Evolutionary conservation across 2,113 vertebrate species (phyloP), one percentile per base, ranked within the genome.

Genomic region (Dipodomys stephensi): DNA sequence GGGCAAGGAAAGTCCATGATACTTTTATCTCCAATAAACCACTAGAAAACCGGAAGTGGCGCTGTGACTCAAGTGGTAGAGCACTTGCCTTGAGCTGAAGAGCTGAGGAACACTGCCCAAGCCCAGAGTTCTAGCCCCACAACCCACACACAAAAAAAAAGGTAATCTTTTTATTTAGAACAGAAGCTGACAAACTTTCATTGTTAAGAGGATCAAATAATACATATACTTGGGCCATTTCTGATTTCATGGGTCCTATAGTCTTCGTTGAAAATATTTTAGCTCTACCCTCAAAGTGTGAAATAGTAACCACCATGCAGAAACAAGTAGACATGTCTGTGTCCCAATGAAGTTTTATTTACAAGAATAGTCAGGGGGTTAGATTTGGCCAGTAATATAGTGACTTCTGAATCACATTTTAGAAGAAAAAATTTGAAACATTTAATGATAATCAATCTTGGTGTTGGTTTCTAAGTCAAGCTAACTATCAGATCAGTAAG

Each of bases 261-360:
- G 20, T 72, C 60, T 76, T 73, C 68, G 6, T 5, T 65, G 5
- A 80, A 72, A 44, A 20, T 25, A 53, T 39, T 39, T 80, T 46
- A 60, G 2, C 30, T 89, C 25, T 64, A 13, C 35, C 64, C 65
- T 83, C 68, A 2, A 25, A 81, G 2, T 69, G 9, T 87, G 68
- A 87, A 23, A 71, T 6, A 11, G 13, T 49, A 71, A 81, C 1
- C 7, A 32, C 27, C 76, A 72, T 12, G 32, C 22, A 93, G 32
- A 94, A 76, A 20, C 13, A 91, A 80, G 32, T 69, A 35, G 15
- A 8, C 18, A 5, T 25, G 4, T 6, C 20, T 30, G 6, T 28
- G 69, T 93, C 73, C n/a, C 78, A 62, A 32, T 95, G 85, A 94
- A 92, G 76, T 11, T 90, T 91, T 90, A 91, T 93, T 93, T 22